phyloP scores from a whole-genome alignment of 1,140 invertebrate species.

The Proales similis region DNA sequence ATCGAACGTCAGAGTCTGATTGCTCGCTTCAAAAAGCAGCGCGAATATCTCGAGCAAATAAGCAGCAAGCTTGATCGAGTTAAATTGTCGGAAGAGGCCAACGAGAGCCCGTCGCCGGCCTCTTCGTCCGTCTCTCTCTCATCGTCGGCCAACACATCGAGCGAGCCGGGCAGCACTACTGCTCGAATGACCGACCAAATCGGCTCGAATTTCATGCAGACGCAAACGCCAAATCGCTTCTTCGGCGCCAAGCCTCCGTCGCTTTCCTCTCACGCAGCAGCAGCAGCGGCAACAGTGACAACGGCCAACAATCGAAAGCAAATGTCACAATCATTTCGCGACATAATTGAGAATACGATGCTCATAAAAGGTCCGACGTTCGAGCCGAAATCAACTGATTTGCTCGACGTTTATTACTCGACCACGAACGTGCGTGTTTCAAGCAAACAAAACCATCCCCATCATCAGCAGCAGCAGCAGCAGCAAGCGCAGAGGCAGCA shows the following conservation, averaged over 20 bases:
- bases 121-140: slow-evolving; percentile 5
- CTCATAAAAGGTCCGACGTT: slow-evolving; percentile 35
- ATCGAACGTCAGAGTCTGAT: slow-evolving; percentile 8
- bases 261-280: neutral
- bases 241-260: neutral
- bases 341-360: slow-evolving; percentile 29
- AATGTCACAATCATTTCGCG: slow-evolving; percentile 21
- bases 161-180: slow-evolving; percentile 3
- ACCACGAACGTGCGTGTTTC: too few relatives aligned
- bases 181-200: slow-evolving; percentile 1
- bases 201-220: neutral
- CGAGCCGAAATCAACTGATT: too few relatives aligned
- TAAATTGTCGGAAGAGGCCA: slow-evolving; percentile 1
- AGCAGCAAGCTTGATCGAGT: slow-evolving; percentile 19
- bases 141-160: slow-evolving; percentile 18
- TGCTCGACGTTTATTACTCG: too few relatives aligned
- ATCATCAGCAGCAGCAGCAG: too few relatives aligned
- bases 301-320: slow-evolving; percentile 19
- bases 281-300: neutral
- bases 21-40: slow-evolving; percentile 21
- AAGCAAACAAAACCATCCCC: too few relatives aligned
- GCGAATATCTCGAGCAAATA: slow-evolving; percentile 9
- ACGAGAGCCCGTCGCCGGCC: neutral
- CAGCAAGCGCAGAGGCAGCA: too few relatives aligned
- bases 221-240: slow-evolving; percentile 6